These are phyloP conservation scores for Trichogramma evanescens DNA, from an alignment of 2,888 invertebrate species.

Conservation along the genomic window DNA sequence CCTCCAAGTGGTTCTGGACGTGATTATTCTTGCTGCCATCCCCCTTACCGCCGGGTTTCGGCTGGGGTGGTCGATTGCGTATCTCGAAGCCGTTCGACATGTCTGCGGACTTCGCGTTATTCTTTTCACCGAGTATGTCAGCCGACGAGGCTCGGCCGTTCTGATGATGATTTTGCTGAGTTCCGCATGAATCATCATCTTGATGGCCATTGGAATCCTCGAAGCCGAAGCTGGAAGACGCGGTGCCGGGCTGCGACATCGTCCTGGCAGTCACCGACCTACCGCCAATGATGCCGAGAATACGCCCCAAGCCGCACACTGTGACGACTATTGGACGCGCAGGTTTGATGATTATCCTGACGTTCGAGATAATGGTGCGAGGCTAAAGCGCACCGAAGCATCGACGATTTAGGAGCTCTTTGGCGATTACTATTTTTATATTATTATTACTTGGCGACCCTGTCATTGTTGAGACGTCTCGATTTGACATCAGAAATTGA, in stretches of 20 bases:
- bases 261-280: constrained; percentile 43
- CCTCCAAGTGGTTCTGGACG: constrained; percentile 29
- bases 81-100: constrained; percentile 19
- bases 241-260: constrained; percentile 42
- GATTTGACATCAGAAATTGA: too few relatives aligned
- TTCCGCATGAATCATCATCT: not conserved
- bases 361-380: not conserved
- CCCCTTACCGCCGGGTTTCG: not conserved
- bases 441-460: too few relatives aligned
- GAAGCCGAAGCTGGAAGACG: constrained; percentile 29
- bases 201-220: constrained; percentile 28
- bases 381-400: constrained; percentile 2
- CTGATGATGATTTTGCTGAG: constrained; percentile 23
- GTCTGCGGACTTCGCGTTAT: constrained; percentile 2
- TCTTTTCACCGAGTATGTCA: constrained; percentile 12
- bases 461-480: too few relatives aligned
- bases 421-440: too few relatives aligned
- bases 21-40: constrained; percentile 7
- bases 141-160: constrained; percentile 32
- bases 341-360: not conserved
- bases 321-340: constrained; percentile 33
- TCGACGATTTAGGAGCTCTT: too few relatives aligned
- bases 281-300: constrained; percentile 46
- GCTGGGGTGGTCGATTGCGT: not conserved
- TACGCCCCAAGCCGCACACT: constrained; percentile 45